Percentiles rank a stretch among this genome's conserved stretches.
Evolutionary conservation across 2,113 vertebrate species (phyloP).

Genomic region (Tor tambroides): DNA sequence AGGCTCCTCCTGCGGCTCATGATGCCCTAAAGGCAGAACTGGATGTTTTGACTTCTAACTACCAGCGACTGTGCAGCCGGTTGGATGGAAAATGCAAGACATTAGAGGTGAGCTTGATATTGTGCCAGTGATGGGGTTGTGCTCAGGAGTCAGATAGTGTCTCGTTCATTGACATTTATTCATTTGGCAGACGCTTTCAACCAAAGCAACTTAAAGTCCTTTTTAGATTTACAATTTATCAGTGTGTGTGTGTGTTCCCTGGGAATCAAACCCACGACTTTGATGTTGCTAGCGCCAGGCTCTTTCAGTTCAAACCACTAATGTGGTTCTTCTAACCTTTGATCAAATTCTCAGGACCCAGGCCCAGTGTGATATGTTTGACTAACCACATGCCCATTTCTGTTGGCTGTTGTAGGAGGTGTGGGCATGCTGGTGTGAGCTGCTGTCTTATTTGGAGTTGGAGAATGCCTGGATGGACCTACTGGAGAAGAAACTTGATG

Average conservation of each 20-base stretch:
- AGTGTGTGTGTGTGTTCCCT: not conserved
- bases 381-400: not conserved
- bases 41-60: conserved; percentile 86
- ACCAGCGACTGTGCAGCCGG: conserved; percentile 92
- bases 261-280: not conserved
- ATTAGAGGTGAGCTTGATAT: conserved; percentile 81
- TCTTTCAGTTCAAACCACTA: not conserved
- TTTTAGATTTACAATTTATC: too few species aligned
- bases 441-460: conserved; percentile 89
- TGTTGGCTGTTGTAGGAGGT: conserved; percentile 82
- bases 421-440: conserved; percentile 94
- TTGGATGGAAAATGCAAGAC: conserved; percentile 96
- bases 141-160: not conserved
- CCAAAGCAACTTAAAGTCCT: too few species aligned
- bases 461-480: conserved; percentile 93
- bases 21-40: conserved; percentile 92
- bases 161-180: conserved; percentile 9
- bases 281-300: not conserved
- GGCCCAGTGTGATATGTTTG: not conserved
- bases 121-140: not conserved
- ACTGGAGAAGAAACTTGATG: conserved; percentile 87
- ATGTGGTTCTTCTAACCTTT: not conserved
- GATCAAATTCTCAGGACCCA: conserved; percentile 11
- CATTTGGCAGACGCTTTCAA: conserved; percentile 15
- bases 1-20: conserved; percentile 89